Evolutionary conservation across 2,113 vertebrate species (phyloP).

Genomic region (Ageneiosus marmoratus): DNA sequence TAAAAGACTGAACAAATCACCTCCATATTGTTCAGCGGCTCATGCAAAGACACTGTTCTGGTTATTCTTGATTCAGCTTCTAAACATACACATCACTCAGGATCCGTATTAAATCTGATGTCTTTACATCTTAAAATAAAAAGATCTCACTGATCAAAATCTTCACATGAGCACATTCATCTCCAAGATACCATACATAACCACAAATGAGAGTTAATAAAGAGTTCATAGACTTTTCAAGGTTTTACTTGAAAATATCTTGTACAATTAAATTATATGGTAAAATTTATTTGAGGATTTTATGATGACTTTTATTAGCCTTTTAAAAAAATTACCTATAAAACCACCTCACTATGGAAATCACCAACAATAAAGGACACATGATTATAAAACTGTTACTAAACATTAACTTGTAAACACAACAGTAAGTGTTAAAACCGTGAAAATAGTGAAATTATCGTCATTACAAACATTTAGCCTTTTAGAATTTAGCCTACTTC

Average conservation of each 20-base stretch:
- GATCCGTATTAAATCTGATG: background rate
- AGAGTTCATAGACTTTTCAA: background rate
- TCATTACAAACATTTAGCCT: background rate
- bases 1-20: background rate
- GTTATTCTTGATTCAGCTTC: background rate
- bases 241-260: too few relatives aligned
- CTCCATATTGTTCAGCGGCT: background rate
- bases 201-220: background rate
- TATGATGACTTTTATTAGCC: too few relatives aligned
- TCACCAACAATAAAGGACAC: too few relatives aligned
- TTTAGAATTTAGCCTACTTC: background rate
- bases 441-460: background rate
- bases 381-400: background rate
- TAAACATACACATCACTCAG: background rate
- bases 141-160: background rate
- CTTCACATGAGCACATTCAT: background rate
- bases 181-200: background rate
- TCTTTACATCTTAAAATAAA: background rate
- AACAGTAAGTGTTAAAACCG: background rate
- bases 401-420: background rate
- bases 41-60: background rate
- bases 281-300: too few relatives aligned
- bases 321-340: too few relatives aligned
- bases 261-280: too few relatives aligned
- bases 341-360: too few relatives aligned